Conservation (phyloP, 1,140 invertebrate genomes). For the Cecropterus lyciades region DNA sequence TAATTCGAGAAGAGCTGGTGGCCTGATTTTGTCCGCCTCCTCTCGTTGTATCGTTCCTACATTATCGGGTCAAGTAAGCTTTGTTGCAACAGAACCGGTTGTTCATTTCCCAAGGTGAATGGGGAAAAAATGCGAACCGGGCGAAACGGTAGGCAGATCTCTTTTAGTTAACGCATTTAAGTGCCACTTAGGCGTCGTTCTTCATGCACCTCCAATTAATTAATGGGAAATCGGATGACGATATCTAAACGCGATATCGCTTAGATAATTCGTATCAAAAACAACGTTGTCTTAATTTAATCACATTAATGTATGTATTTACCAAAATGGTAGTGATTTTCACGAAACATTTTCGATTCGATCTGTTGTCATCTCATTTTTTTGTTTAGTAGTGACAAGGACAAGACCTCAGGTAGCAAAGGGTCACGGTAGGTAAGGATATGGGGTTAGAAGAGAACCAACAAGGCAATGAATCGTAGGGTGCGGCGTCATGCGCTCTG, state of each 20-base stretch:
- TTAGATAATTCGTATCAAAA: background rate
- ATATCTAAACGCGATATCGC: background rate
- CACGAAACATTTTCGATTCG: background rate
- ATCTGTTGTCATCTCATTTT: background rate
- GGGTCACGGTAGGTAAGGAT: slow-evolving; percentile 5
- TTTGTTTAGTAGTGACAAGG: slow-evolving; percentile 18
- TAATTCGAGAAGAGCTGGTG: slow-evolving; percentile 14
- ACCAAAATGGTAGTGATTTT: too few relatives aligned
- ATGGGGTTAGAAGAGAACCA: slow-evolving; percentile 11
- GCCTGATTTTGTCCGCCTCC: slow-evolving; percentile 10
- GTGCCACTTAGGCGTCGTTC: background rate
- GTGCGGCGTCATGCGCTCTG: slow-evolving; percentile 5
- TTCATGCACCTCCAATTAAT: background rate
- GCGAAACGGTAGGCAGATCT: slow-evolving; percentile 14
- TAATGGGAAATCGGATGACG: background rate
- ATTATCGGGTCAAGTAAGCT: slow-evolving; percentile 17
- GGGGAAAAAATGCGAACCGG: slow-evolving; percentile 20
- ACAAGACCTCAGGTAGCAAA: slow-evolving; percentile 10
- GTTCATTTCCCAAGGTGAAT: slow-evolving; percentile 20
- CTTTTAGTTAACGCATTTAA: slow-evolving; percentile 11
- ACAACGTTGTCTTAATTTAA: background rate
- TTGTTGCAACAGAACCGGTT: slow-evolving; percentile 25
- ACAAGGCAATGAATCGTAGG: slow-evolving; percentile 20
- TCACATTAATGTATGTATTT: too few relatives aligned
- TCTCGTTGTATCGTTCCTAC: background rate